Percentiles rank a stretch among this genome's conserved stretches.
These are phyloP conservation scores for Ips nitidus DNA, from an alignment of 1,140 invertebrate species.

Conservation along the genomic window DNA sequence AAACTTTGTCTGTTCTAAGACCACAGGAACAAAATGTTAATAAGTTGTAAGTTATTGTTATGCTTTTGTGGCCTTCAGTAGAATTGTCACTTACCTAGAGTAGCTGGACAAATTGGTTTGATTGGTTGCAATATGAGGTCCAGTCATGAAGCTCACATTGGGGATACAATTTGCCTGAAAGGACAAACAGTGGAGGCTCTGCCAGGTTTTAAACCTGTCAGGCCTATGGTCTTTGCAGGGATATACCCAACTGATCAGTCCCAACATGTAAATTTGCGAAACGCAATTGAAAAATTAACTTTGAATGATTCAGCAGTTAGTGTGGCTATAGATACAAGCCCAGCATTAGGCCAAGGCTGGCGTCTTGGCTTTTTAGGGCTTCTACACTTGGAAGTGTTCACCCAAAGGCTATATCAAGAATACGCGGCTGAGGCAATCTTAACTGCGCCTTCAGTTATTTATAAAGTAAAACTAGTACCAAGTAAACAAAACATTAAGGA, in stretches of 20 bases:
- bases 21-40: slow-evolving; percentile 73
- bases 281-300: slow-evolving; percentile 85
- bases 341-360: slow-evolving; percentile 93
- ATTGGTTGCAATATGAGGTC: slow-evolving; percentile 80
- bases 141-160: slow-evolving; percentile 76
- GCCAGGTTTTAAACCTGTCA: slow-evolving; percentile 67
- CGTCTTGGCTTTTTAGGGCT: slow-evolving; percentile 91
- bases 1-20: slow-evolving; percentile 76
- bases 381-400: slow-evolving; percentile 95
- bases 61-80: not conserved
- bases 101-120: slow-evolving; percentile 80
- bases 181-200: slow-evolving; percentile 61
- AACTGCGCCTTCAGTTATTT: slow-evolving; percentile 93
- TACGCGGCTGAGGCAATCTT: slow-evolving; percentile 85
- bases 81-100: slow-evolving; percentile 52
- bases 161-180: slow-evolving; percentile 77
- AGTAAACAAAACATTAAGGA: slow-evolving; percentile 66
- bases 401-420: slow-evolving; percentile 91
- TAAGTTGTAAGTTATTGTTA: slow-evolving; percentile 62
- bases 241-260: slow-evolving; percentile 91
- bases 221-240: slow-evolving; percentile 94
- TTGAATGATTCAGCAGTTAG: slow-evolving; percentile 94
- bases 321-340: slow-evolving; percentile 77
- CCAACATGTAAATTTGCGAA: slow-evolving; percentile 70
- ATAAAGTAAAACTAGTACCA: slow-evolving; percentile 75